Evolutionary conservation across 2,113 vertebrate species (phyloP), one percentile per base, ranked within the genome.

Genomic region (Neodon shergylaensis): DNA sequence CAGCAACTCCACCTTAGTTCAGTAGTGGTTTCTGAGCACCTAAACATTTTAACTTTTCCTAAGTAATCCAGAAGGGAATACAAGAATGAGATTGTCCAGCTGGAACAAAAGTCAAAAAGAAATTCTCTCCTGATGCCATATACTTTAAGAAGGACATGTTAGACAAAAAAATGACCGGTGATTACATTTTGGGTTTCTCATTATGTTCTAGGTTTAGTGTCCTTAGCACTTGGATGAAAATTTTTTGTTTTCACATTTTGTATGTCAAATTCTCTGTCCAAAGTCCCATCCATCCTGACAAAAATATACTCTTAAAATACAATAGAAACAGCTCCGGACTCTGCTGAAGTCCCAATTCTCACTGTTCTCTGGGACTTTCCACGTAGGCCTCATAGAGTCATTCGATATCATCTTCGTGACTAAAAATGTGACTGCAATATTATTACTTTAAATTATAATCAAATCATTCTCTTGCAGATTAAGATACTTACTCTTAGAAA

Each of bases 361-460:
- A 91, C 78, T 95, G 54, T 90, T 96, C 74, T 94, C 83, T 95
- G 92, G 97, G 94, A 96, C 96, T 98, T 98, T 96, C 97, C 96
- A 96, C 58, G 90, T 82, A 87, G 92, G 87, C 33, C 83, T 93
- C 65, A 91, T 31, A 91, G 36, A 98, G 94, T 96, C 87, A 97
- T 91, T 96, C 1, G 73, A 94, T 98, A 97, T 68, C 72, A 97
- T 95, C 72, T 90, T 95, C 10, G 19, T 92, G 94, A 96, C 95
- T 94, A 96, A 97, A 95, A 97, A 94, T 95, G 83, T 90, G 97
- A 97, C 91, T 94, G 74, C 82, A 88, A 44, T 95, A 97, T 97
- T 95, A 97, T 96, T 97, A 97, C 92, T 98, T 97, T 95, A 96
- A 94, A 94, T 96, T 92, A 94, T 97, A 97, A 97, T 95, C 84